Evolutionary conservation across 2,888 invertebrate species (phyloP).

Genomic region (Lasioglossum lativentre): DNA sequence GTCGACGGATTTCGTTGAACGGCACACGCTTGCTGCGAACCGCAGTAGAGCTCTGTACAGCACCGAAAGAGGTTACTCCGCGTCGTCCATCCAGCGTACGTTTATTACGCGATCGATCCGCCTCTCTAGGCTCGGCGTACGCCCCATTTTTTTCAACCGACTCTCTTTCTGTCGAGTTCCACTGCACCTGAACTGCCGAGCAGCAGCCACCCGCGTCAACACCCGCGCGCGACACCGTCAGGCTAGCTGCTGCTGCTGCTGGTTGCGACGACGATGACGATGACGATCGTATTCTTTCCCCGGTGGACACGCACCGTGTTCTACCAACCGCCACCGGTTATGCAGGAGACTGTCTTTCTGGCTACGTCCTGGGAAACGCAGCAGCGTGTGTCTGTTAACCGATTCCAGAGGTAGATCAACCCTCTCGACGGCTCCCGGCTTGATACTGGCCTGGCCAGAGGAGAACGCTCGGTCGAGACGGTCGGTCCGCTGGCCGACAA

Average conservation of each 20-base stretch:
- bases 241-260: conserved; percentile 6
- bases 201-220: conserved; percentile 24
- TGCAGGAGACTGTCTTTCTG: background rate
- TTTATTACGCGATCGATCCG: conserved; percentile 82
- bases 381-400: conserved; percentile 30
- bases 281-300: background rate
- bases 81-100: conserved; percentile 71
- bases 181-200: conserved; percentile 43
- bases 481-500: conserved; percentile 74
- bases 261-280: background rate
- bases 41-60: background rate
- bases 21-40: background rate
- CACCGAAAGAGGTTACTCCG: conserved; percentile 52
- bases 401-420: conserved; percentile 71
- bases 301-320: background rate
- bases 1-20: background rate
- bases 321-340: background rate
- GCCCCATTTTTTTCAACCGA: conserved; percentile 78
- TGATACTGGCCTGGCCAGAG: conserved; percentile 79
- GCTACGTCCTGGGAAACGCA: background rate
- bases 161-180: conserved; percentile 35
- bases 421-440: conserved; percentile 78
- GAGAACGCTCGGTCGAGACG: conserved; percentile 74
- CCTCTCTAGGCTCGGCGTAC: conserved; percentile 78
- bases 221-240: conserved; percentile 11